Conservation (phyloP, 2,888 invertebrate species). For the Stenodera caucasica region DNA sequence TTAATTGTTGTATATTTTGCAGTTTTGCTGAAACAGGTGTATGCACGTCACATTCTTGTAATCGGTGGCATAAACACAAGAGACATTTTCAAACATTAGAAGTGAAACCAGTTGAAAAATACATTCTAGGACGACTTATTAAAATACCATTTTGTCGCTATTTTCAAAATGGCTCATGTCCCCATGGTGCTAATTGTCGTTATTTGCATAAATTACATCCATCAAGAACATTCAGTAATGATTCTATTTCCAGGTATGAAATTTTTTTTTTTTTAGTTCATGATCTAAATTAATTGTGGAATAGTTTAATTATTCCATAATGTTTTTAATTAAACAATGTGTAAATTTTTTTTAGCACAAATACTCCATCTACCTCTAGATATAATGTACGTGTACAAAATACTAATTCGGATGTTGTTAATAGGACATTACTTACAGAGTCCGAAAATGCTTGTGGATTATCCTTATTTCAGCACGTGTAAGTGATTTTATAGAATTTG, state of each 20-base stretch:
- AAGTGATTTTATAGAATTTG: slow-evolving; percentile 6
- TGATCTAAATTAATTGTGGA: not conserved
- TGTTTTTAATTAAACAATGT: slow-evolving; percentile 11
- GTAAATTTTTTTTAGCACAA: slow-evolving; percentile 34
- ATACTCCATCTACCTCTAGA: slow-evolving; percentile 42
- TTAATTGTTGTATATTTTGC: no score
- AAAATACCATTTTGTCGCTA: slow-evolving; percentile 35
- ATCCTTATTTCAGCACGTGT: slow-evolving; percentile 10
- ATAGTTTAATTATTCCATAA: not conserved
- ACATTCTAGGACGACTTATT: slow-evolving; percentile 16
- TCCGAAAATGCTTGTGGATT: slow-evolving; percentile 17
- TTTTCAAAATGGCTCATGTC: slow-evolving; percentile 40
- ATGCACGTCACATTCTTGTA: slow-evolving; percentile 17
- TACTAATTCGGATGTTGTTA: slow-evolving; percentile 10
- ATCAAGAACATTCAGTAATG: slow-evolving; percentile 23
- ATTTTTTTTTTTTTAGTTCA: not conserved
- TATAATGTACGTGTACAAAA: slow-evolving; percentile 23
- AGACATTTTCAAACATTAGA: slow-evolving; percentile 16
- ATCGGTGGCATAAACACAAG: not conserved
- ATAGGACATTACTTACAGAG: slow-evolving; percentile 6
- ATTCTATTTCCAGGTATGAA: slow-evolving; percentile 23
- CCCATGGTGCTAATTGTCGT: slow-evolving; percentile 41
- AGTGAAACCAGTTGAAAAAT: slow-evolving; percentile 20
- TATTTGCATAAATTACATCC: slow-evolving; percentile 29
- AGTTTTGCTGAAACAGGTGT: not conserved